phyloP scores from a whole-genome alignment of 1,140 invertebrate species.

The Sycophaga agraensis region DNA sequence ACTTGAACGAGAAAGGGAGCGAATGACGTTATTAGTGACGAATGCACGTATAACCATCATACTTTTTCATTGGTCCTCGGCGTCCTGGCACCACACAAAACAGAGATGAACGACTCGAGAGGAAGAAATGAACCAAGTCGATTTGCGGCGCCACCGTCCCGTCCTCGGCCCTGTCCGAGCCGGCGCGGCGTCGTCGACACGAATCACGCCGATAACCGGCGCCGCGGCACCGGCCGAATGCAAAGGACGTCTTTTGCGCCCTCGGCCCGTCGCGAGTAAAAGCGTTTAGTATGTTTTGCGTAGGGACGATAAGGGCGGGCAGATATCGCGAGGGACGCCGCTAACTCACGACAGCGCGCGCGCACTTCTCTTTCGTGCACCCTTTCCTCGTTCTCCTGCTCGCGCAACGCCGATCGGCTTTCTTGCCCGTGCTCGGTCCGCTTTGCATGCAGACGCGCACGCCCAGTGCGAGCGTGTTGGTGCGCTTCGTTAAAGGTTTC shows the following conservation, averaged over 20 bases:
- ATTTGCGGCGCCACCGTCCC: slow-evolving; percentile 1
- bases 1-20: no score
- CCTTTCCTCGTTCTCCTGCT: neutral
- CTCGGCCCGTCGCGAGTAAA: slow-evolving; percentile 27
- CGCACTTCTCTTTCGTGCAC: no score
- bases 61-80: no score
- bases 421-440: neutral
- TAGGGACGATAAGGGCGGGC: slow-evolving; percentile 27
- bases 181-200: neutral
- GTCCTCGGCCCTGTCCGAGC: no score
- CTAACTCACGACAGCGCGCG: slow-evolving; percentile 4
- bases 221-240: slow-evolving; percentile 15
- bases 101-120: no score
- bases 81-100: no score
- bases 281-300: slow-evolving; percentile 34
- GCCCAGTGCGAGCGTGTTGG: neutral
- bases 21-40: no score
- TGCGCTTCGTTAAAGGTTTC: neutral
- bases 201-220: slow-evolving; percentile 22
- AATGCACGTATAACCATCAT: no score
- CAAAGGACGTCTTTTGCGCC: slow-evolving; percentile 16
- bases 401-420: neutral
- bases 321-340: slow-evolving; percentile 25
- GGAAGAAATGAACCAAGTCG: no score
- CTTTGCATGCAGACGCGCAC: slow-evolving; percentile 23